A percentile compares a stretch with the other conserved stretches of the same genome.
phyloP scores from a whole-genome alignment of 2,888 invertebrate species.

The Lithophane ornitopus region DNA sequence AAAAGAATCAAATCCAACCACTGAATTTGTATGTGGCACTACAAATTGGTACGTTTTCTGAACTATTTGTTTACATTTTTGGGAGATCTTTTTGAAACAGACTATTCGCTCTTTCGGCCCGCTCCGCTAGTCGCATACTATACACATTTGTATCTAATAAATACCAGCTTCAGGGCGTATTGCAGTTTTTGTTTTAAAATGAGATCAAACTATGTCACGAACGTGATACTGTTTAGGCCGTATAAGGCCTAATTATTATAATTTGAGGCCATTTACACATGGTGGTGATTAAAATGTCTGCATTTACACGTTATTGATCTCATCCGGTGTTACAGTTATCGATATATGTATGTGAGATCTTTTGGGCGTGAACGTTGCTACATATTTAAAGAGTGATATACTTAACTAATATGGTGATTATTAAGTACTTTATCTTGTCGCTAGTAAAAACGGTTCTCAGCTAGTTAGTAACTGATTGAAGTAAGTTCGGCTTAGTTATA shows the following conservation, averaged over 20 bases:
- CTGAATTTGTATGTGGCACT: not conserved
- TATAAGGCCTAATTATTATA: constrained; percentile 64
- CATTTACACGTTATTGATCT: constrained; percentile 59
- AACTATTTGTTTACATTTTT: not conserved
- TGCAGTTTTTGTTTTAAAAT: constrained; percentile 51
- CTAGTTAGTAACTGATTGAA: not conserved
- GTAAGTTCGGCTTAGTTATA: not conserved
- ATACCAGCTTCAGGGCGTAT: constrained; percentile 33
- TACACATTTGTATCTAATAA: constrained; percentile 6
- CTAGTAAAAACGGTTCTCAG: not conserved
- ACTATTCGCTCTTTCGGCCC: no score
- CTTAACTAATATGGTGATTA: not conserved
- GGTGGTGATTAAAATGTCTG: constrained; percentile 39
- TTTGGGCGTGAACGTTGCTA: constrained; percentile 16
- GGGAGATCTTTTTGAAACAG: not conserved
- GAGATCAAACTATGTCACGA: constrained; percentile 57
- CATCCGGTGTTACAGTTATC: constrained; percentile 53
- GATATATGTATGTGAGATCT: constrained; percentile 13
- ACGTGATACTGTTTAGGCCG: constrained; percentile 57
- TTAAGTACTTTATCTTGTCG: not conserved
- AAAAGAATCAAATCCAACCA: not conserved
- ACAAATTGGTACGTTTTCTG: not conserved
- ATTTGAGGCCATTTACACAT: constrained; percentile 62
- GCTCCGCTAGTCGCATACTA: constrained; percentile 14
- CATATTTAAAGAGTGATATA: not conserved